phyloP scores from a whole-genome alignment of 2,888 invertebrate genomes.

The Heteropelma amictum region DNA sequence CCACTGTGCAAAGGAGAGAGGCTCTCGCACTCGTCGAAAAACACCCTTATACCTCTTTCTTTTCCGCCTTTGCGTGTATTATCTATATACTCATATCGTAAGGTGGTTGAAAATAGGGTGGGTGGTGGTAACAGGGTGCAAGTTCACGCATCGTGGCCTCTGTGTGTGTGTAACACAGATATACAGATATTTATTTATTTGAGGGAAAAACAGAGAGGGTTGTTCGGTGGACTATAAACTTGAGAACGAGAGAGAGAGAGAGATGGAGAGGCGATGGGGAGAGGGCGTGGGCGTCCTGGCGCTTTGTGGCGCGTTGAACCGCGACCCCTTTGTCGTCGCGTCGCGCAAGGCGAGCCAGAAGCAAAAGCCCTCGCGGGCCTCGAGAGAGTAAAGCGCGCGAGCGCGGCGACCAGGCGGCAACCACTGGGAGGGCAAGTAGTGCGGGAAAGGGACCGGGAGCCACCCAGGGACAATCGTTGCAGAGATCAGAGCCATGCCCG shows the following conservation, averaged over 20 bases:
- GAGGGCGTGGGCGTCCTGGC: slow-evolving; percentile 72
- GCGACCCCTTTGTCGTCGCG: slow-evolving; percentile 75
- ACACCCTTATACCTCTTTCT: background rate
- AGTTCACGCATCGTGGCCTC: slow-evolving; percentile 71
- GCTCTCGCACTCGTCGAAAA: slow-evolving; percentile 27
- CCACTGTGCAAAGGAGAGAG: slow-evolving; percentile 5
- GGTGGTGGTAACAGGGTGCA: slow-evolving; percentile 56
- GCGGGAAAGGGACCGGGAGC: slow-evolving; percentile 53
- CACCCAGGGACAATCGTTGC: slow-evolving; percentile 71
- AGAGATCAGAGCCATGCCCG: slow-evolving; percentile 72
- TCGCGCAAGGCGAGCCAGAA: slow-evolving; percentile 56
- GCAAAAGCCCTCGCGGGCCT: slow-evolving; percentile 61
- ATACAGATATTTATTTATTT: background rate
- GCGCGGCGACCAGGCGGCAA: slow-evolving; percentile 61
- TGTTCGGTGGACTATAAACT: slow-evolving; percentile 19
- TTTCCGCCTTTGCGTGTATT: background rate
- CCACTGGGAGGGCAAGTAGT: slow-evolving; percentile 39
- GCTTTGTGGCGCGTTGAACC: slow-evolving; percentile 78
- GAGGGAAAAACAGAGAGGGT: slow-evolving; percentile 8
- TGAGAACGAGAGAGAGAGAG: slow-evolving; percentile 16
- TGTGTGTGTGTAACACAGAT: slow-evolving; percentile 58
- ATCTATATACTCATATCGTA: background rate
- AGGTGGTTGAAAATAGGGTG: slow-evolving; percentile 10
- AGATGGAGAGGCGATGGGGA: slow-evolving; percentile 18
- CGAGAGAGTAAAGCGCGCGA: slow-evolving; percentile 61